These are phyloP conservation scores for Prionchulus punctatus DNA, from an alignment of 2,888 invertebrate species.

Conservation along the genomic window DNA sequence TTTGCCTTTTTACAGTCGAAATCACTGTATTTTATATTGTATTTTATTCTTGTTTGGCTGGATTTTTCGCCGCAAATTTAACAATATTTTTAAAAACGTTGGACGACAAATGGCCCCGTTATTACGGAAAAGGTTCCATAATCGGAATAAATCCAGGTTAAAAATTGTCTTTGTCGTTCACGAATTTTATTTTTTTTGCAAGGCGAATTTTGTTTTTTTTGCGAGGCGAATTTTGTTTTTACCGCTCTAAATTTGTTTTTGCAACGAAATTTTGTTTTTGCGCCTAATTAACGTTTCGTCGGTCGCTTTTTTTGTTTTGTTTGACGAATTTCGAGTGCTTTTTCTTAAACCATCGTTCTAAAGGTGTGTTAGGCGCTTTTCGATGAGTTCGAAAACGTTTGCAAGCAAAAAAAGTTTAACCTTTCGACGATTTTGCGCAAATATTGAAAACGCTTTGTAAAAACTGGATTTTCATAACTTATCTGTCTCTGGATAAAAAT, in stretches of 20 bases:
- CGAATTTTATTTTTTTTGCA: not conserved
- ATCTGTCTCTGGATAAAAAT: no score
- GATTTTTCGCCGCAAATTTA: constrained; percentile 84
- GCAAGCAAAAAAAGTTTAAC: no score
- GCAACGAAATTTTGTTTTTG: not conserved
- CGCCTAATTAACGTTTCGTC: not conserved
- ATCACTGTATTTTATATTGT: constrained; percentile 86
- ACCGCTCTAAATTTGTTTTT: not conserved
- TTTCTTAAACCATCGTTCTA: no score
- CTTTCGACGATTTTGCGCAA: no score
- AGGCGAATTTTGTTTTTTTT: not conserved
- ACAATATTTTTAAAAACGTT: constrained; percentile 84
- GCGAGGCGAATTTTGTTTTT: not conserved
- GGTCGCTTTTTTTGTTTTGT: not conserved
- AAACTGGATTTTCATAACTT: no score
- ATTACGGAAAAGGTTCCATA: constrained; percentile 65
- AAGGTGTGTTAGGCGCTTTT: not conserved
- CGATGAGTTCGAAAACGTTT: no score
- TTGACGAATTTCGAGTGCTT: not conserved
- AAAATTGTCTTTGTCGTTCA: constrained; percentile 11
- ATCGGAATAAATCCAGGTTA: constrained; percentile 87
- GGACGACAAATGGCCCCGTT: constrained; percentile 66
- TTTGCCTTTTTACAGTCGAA: constrained; percentile 57
- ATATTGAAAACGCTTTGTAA: no score
- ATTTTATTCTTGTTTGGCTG: constrained; percentile 77